These are phyloP conservation scores for Astreopora myriophthalma DNA, from an alignment of 64 coral and sea anemone genomes.

Conservation along the genomic window DNA sequence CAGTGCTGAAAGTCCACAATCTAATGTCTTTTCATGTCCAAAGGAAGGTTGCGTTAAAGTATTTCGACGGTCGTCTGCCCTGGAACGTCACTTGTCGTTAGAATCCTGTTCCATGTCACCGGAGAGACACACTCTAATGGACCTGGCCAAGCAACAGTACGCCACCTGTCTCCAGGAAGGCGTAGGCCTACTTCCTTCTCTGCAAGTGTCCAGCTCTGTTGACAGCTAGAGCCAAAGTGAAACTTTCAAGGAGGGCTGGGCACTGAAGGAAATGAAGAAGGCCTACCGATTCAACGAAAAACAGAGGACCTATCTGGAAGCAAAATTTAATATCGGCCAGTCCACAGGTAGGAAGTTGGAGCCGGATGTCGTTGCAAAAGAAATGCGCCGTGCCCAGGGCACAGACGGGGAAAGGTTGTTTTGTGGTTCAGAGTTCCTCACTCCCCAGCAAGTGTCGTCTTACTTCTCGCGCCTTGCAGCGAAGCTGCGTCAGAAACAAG, in stretches of 20 bases:
- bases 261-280: conserved; percentile 17
- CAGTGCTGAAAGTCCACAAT: neutral
- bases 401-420: conserved; percentile 2
- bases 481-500: no score
- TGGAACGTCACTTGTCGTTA: conserved; percentile 51
- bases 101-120: conserved; percentile 6
- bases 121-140: conserved; percentile 13
- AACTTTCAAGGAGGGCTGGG: conserved; percentile 32
- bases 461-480: conserved; percentile 30
- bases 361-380: conserved; percentile 2
- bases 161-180: conserved; percentile 2
- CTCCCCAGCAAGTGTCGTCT: conserved; percentile 34
- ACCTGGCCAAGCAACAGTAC: conserved; percentile 47
- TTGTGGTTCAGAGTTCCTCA: conserved; percentile 15
- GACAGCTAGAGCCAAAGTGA: neutral
- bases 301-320: conserved; percentile 39
- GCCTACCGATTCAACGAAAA: conserved; percentile 43
- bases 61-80: conserved; percentile 10
- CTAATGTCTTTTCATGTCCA: conserved; percentile 41
- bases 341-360: conserved; percentile 46
- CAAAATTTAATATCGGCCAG: conserved; percentile 54
- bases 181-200: neutral
- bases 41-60: conserved; percentile 28
- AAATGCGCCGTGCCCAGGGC: conserved; percentile 30
- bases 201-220: neutral